Evolutionary conservation across 1,140 invertebrate genomes (phyloP), one percentile per base, ranked within the genome.

Genomic region (Scaptomyza hsui): DNA sequence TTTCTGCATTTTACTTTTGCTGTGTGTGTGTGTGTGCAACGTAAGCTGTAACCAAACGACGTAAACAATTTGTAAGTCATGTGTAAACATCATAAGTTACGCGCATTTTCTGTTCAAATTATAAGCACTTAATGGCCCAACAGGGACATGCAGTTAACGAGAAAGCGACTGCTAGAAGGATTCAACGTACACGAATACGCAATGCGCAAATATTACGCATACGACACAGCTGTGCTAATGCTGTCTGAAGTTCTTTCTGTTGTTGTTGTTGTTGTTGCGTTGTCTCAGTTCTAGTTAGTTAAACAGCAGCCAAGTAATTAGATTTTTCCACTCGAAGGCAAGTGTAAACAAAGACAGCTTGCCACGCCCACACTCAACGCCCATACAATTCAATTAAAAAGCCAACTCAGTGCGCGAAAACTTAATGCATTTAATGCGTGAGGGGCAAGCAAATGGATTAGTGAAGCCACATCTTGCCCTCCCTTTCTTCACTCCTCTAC

Each of bases 21-120:
- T 47, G 44, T 47, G 45, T 47, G 45, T n/a, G 24, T n/a, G n/a
- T n/a, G 29, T 35, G 32, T 37, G 32, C 32, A 37, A 37, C 60
- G 47, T 72, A 70, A 76, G 62, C 47, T 53, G 45, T 65, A 73
- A 70, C 81, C 81, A 72, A 80, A 78, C 65, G 82, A 88, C 78
- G 75, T 82, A 73, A 89, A 88, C 82, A 88, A 88, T 88, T 89
- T 89, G 82, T 88, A 88, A 88, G 83, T 88, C 82, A 89, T 88
- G 82, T 88, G 83, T 88, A 88, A 88, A 89, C 82, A 88, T 89
- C 78, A 78, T 88, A 89, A 88, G 83, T 89, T 82, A 78, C 72
- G 78, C 83, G 78, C 78, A 89, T 82, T 89, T 74, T 64, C 68
- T 71, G 78, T 88, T 68, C 78, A 85, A 88, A 88, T 88, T 88